Conservation (phyloP, 2,113 vertebrate species). For the Puntigrus tetrazona region DNA sequence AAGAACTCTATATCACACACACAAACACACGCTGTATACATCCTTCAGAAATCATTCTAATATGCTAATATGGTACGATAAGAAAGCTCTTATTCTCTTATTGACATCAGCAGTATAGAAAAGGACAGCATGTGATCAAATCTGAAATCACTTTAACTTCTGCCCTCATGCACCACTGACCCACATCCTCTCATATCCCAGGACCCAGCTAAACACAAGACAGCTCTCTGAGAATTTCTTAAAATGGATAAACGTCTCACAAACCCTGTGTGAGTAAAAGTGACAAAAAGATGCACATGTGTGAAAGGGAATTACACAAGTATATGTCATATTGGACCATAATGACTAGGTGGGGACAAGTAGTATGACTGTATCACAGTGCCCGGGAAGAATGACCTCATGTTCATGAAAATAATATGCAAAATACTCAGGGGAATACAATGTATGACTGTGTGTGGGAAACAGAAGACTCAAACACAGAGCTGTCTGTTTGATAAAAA, state of each 20-base stretch:
- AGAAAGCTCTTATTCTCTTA: neutral
- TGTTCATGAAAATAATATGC: slow-evolving; percentile 60
- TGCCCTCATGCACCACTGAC: too few relatives aligned
- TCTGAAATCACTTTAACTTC: neutral
- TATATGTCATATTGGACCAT: slow-evolving; percentile 4
- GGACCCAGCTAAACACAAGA: too few relatives aligned
- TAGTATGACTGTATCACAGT: slow-evolving; percentile 39
- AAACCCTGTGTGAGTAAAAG: slow-evolving; percentile 18
- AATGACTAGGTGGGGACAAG: slow-evolving; percentile 28
- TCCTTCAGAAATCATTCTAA: neutral
- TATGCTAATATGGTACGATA: neutral
- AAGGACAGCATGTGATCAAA: neutral
- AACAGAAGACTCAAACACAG: slow-evolving; percentile 40
- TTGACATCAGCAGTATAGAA: neutral
- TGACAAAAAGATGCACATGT: neutral
- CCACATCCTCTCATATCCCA: too few relatives aligned
- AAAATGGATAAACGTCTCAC: neutral
- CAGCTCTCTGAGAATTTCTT: too few relatives aligned
- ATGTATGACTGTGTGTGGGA: slow-evolving; percentile 41
- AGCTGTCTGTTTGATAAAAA: slow-evolving; percentile 41
- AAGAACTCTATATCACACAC: slow-evolving; percentile 76
- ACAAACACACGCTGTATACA: slow-evolving; percentile 30
- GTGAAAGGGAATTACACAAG: neutral
- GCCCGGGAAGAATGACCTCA: slow-evolving; percentile 36
- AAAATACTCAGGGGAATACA: slow-evolving; percentile 52